Conservation (phyloP, 2,888 invertebrate genomes). For the Myathropa florea region DNA sequence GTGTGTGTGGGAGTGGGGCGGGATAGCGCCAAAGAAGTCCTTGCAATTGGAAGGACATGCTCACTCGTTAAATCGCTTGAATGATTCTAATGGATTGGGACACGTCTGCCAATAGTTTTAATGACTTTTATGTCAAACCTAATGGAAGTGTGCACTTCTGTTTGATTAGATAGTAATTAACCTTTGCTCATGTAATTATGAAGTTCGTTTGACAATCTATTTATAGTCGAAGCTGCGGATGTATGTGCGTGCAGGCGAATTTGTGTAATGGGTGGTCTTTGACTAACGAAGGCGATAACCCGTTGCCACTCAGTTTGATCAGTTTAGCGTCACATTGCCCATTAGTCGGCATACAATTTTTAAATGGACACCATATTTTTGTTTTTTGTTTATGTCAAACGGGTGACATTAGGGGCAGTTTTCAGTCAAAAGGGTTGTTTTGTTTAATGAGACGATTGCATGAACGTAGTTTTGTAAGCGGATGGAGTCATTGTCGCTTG, state of each 20-base stretch:
- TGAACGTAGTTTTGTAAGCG: neutral
- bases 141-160: slow-evolving; percentile 39
- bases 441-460: neutral
- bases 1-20: neutral
- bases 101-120: slow-evolving; percentile 43
- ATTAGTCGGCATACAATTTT: neutral
- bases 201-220: neutral
- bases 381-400: neutral
- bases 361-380: neutral
- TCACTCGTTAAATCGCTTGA: slow-evolving; percentile 40
- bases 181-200: slow-evolving; percentile 8
- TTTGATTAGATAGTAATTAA: slow-evolving; percentile 32
- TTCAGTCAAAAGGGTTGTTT: neutral
- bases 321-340: neutral
- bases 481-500: neutral
- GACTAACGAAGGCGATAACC: neutral
- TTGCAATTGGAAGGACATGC: slow-evolving; percentile 9
- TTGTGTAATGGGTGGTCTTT: neutral
- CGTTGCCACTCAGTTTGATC: neutral
- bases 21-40: neutral
- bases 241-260: neutral
- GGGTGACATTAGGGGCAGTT: neutral
- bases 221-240: neutral
- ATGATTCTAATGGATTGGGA: slow-evolving; percentile 22
- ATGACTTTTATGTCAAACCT: slow-evolving; percentile 36